Base-by-base conservation (phyloP, 2,113 vertebrate genomes). In the Rhabdomys dilectus region DNA sequence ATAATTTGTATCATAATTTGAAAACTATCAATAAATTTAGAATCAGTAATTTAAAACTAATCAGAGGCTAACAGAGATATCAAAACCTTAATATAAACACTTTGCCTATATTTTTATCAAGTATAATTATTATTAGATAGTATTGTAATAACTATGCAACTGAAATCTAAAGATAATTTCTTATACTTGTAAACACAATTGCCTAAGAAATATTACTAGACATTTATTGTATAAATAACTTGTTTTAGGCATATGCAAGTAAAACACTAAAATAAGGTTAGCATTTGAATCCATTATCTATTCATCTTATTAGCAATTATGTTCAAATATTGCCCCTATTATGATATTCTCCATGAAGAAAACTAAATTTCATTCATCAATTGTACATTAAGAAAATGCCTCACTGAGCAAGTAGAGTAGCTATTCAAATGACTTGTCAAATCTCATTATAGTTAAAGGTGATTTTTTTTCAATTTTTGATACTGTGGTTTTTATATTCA, bases 351-450 rank as follows among this genome's bases (percentile, higher is more conserved):
- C 45, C 68, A 81, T 84, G 94, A 60, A 91, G 77, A 98, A 98
- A 98, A 98, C 92, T 97, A 98, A 98, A 98, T 97, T 39, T 96
- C 95, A 98, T 45, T 93, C 70, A 97, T 97, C 95, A 97, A 86
- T 95, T 98, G 93, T 93, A 80, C 45, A 97, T 92, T 77, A 58
- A 81, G 1, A 96, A 95, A 98, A 97, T 34, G 10, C 42, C 53
- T 97, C 94, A 95, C 34, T 95, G 95, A 98, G 62, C 78, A 93
- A 96, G 95, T 90, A 95, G 48, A 86, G 66, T 62, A 97, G 73
- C 76, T 95, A 84, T 89, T 97, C 75, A 96, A 97, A 91, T 2
- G 0, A 45, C 13, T 97, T 98, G 60, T 94, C 94, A 94, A 87
- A 98, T 17, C 7, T 98, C 60, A 96, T 97, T 97, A 97, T 93